Conservation (phyloP, 2,113 vertebrate genomes). For the Aythya baeri region DNA sequence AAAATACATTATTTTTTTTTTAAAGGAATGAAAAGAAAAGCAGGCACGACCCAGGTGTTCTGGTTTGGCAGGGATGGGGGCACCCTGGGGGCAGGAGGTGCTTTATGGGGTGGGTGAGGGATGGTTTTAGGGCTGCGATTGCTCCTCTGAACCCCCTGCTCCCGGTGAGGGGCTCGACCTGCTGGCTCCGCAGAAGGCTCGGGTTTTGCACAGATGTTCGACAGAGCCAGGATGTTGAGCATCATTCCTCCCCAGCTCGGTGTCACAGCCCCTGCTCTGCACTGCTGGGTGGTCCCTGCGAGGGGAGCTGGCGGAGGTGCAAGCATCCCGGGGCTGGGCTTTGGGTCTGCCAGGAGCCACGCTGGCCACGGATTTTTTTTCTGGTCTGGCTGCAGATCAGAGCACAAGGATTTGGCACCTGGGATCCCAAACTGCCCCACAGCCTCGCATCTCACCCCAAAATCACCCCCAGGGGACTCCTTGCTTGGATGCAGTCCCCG, state of each 20-base stretch:
- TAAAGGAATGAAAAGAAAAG: background rate
- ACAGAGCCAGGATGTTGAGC: background rate
- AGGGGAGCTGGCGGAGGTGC: background rate
- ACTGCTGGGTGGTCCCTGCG: conserved; percentile 2
- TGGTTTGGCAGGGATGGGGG: background rate
- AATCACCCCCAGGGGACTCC: background rate
- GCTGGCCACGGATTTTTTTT: background rate
- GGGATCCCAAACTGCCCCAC: background rate
- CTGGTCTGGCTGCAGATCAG: conserved; percentile 5
- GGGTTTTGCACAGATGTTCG: background rate
- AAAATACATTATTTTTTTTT: too few relatives aligned
- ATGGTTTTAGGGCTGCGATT: background rate
- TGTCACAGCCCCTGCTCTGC: background rate
- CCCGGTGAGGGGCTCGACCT: background rate
- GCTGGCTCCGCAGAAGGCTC: background rate
- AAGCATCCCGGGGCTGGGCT: background rate
- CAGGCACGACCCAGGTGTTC: background rate
- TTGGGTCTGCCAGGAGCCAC: background rate
- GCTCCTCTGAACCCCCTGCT: background rate
- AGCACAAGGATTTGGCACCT: background rate
- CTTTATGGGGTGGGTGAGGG: background rate
- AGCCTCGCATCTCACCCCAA: background rate
- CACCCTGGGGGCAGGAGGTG: background rate
- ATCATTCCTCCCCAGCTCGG: too few relatives aligned
- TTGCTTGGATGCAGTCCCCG: background rate